These are phyloP conservation scores for Mystacides longicornis DNA, from an alignment of 2,888 invertebrate species.

Conservation along the genomic window DNA sequence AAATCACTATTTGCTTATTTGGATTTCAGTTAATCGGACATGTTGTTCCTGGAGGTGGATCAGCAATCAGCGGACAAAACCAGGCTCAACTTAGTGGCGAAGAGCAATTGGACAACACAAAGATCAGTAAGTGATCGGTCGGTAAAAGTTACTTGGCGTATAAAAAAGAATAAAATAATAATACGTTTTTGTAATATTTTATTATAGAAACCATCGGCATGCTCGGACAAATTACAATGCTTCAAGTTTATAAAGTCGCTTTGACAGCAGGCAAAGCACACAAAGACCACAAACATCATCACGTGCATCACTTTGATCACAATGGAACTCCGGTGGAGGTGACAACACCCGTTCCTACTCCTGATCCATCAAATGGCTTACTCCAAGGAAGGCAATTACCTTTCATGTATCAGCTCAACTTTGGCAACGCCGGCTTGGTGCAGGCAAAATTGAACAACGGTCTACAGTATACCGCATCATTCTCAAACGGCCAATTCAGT, in stretches of 20 bases:
- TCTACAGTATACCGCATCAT: slow-evolving; percentile 49
- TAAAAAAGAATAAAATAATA: not conserved
- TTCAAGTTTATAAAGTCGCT: slow-evolving; percentile 74
- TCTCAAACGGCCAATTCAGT: slow-evolving; percentile 58
- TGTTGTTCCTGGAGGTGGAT: slow-evolving; percentile 66
- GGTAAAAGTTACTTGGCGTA: not conserved
- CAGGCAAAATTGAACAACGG: slow-evolving; percentile 44
- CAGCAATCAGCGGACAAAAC: slow-evolving; percentile 68
- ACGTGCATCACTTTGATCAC: slow-evolving; percentile 72
- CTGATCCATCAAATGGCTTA: slow-evolving; percentile 43
- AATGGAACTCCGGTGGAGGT: slow-evolving; percentile 58
- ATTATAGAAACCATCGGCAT: slow-evolving; percentile 56
- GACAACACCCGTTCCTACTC: slow-evolving; percentile 47
- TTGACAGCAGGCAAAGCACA: slow-evolving; percentile 81
- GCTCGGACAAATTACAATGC: slow-evolving; percentile 70
- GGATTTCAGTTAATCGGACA: slow-evolving; percentile 71
- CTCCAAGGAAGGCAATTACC: slow-evolving; percentile 60
- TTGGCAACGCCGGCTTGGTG: slow-evolving; percentile 42
- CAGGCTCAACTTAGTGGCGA: slow-evolving; percentile 51
- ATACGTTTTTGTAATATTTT: not conserved
- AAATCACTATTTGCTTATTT: no score
- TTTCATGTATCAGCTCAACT: slow-evolving; percentile 47
- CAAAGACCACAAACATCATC: slow-evolving; percentile 81
- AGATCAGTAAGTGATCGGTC: not conserved
- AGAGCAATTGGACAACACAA: not conserved